Evolutionary conservation across 2,888 invertebrate genomes (phyloP).

Genomic region (Ophioninae sp.): DNA sequence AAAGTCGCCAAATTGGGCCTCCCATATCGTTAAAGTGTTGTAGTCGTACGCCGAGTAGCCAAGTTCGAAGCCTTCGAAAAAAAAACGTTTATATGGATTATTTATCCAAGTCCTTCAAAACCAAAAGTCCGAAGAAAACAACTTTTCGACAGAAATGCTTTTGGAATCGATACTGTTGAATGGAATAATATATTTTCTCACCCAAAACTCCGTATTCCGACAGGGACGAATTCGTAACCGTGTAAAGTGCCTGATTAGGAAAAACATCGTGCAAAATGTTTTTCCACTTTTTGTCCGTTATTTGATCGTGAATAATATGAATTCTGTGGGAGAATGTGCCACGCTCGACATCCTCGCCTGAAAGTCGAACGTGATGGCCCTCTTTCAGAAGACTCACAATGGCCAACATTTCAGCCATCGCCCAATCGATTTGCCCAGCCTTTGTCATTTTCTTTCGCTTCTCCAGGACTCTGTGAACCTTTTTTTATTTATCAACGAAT

Average conservation of each 20-base stretch:
- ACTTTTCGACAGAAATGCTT: not conserved
- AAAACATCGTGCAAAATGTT: slow-evolving; percentile 85
- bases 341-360: slow-evolving; percentile 91
- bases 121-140: too few species aligned
- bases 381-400: slow-evolving; percentile 89
- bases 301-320: slow-evolving; percentile 91
- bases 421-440: slow-evolving; percentile 88
- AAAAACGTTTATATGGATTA: not conserved
- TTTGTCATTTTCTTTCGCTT: slow-evolving; percentile 83
- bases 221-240: slow-evolving; percentile 91
- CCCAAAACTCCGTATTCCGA: slow-evolving; percentile 86
- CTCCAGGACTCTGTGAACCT: slow-evolving; percentile 80
- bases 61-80: slow-evolving; percentile 87
- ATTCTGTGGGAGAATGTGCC: slow-evolving; percentile 91
- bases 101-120: not conserved
- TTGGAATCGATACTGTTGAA: not conserved
- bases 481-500: not conserved
- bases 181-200: slow-evolving; percentile 68
- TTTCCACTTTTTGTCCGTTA: slow-evolving; percentile 85
- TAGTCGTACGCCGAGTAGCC: slow-evolving; percentile 92
- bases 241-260: slow-evolving; percentile 88
- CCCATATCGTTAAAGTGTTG: slow-evolving; percentile 89
- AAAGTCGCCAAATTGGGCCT: slow-evolving; percentile 94
- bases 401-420: slow-evolving; percentile 90
- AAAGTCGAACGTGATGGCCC: slow-evolving; percentile 88